These are phyloP conservation scores for Vimba vimba DNA, from an alignment of 2,113 vertebrate species.

Conservation along the genomic window DNA sequence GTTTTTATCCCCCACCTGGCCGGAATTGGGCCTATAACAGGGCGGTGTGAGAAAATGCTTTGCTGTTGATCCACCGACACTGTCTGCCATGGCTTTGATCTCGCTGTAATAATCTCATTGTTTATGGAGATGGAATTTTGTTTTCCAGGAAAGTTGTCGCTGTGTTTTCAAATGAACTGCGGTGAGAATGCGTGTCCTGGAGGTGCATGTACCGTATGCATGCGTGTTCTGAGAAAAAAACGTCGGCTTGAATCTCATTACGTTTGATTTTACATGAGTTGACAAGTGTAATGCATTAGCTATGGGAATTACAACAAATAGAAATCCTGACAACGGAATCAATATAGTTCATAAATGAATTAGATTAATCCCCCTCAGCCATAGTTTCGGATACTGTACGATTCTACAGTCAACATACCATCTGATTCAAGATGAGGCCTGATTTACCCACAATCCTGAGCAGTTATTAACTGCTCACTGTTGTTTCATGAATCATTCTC, in stretches of 20 bases:
- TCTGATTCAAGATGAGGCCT: neutral
- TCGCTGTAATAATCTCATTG: constrained; percentile 16
- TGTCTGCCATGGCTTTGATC: neutral
- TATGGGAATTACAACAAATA: constrained; percentile 24
- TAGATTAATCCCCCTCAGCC: constrained; percentile 22
- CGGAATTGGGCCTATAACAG: neutral
- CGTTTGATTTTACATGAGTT: constrained; percentile 20
- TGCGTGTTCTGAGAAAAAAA: neutral
- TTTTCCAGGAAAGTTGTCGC: constrained; percentile 8
- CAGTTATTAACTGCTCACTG: neutral
- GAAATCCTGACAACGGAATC: constrained; percentile 28
- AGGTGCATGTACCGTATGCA: neutral
- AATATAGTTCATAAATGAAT: constrained; percentile 28
- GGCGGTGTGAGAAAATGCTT: neutral
- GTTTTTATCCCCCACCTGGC: neutral
- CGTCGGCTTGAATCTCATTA: constrained; percentile 19
- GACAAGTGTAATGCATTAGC: constrained; percentile 39
- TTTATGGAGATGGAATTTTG: constrained; percentile 17
- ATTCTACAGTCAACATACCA: constrained; percentile 2
- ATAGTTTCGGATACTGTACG: neutral
- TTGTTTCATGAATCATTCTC: neutral
- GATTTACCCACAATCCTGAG: neutral
- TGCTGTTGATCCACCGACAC: neutral
- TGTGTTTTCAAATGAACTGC: constrained; percentile 3
- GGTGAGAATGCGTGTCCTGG: constrained; percentile 11